Conservation (phyloP, 2,888 invertebrate genomes). For the Acanthopleura granulata region DNA sequence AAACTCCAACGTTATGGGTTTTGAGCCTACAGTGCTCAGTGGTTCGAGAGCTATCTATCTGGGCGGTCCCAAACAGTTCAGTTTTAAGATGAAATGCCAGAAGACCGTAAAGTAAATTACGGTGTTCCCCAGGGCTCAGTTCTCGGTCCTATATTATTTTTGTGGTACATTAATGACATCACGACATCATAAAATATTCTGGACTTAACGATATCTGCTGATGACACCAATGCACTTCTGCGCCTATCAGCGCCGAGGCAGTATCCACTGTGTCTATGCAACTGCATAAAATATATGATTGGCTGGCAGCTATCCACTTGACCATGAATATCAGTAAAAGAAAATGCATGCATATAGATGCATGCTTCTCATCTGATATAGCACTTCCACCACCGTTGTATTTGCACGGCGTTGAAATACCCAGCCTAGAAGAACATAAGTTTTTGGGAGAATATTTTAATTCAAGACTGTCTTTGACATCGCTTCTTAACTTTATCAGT, state of each 20-base stretch:
- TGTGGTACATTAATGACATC: conserved; percentile 1
- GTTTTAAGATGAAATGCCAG: not conserved
- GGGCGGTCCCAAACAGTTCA: not conserved
- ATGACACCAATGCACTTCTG: not conserved
- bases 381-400: no score
- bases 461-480: not conserved
- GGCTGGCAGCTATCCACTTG: not conserved
- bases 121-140: not conserved
- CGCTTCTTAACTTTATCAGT: not conserved
- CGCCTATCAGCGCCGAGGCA: not conserved
- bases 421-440: not conserved
- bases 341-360: not conserved
- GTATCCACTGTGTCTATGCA: not conserved
- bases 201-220: not conserved
- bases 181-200: not conserved
- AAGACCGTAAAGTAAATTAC: no score
- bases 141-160: not conserved
- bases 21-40: not conserved
- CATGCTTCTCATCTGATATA: no score
- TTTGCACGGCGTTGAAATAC: no score
- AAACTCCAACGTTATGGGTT: not conserved
- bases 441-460: not conserved
- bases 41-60: not conserved
- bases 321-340: not conserved
- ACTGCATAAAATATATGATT: no score